Evolutionary conservation across 2,888 invertebrate genomes (phyloP).

Genomic region (Pyrrhosoma nymphula): DNA sequence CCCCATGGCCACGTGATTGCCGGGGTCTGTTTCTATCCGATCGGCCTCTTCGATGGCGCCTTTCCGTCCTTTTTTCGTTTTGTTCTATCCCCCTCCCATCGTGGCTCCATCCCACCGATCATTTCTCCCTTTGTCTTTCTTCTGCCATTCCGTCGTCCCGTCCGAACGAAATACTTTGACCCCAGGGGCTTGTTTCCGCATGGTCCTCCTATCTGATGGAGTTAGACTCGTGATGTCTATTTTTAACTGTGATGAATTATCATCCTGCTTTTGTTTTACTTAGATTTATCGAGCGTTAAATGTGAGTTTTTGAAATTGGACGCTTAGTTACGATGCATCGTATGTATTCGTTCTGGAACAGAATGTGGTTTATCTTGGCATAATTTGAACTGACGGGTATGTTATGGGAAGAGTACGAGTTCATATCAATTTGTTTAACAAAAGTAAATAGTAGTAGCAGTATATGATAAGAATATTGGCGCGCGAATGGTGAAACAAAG

Average conservation of each 20-base stretch:
- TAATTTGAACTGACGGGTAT: too few species aligned
- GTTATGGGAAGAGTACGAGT: too few species aligned
- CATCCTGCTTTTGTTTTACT: neutral
- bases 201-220: neutral
- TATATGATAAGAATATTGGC: too few species aligned
- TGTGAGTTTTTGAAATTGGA: neutral
- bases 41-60: conserved; percentile 60
- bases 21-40: conserved; percentile 41
- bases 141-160: neutral
- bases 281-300: neutral
- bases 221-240: neutral
- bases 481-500: too few species aligned
- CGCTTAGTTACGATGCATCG: too few species aligned
- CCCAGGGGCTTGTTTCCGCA: neutral
- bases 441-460: too few species aligned
- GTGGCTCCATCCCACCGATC: neutral
- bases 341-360: too few species aligned
- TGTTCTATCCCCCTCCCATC: neutral
- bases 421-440: too few species aligned
- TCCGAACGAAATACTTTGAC: conserved; percentile 10
- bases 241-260: neutral
- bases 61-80: neutral
- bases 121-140: neutral
- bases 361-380: too few species aligned
- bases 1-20: neutral